Evolutionary conservation across 2,888 invertebrate species (phyloP).

Genomic region (Halictus ligatus): DNA sequence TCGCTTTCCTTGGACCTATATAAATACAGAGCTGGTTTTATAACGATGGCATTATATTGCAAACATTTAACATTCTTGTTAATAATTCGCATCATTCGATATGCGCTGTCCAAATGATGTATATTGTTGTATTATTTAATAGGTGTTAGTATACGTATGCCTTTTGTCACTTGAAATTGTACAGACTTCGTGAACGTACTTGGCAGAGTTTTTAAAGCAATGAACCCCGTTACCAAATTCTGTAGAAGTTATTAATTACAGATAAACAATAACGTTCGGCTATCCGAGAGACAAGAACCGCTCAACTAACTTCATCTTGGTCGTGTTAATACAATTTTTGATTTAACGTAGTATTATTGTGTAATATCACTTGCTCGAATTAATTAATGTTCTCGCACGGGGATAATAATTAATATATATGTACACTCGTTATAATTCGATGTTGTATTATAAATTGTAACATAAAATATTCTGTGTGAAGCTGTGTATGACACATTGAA

Average conservation of each 20-base stretch:
- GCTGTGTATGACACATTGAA: background rate
- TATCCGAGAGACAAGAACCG: background rate
- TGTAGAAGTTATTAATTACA: conserved; percentile 13
- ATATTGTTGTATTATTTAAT: conserved; percentile 15
- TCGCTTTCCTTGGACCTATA: conserved; percentile 30
- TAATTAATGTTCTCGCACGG: conserved; percentile 11
- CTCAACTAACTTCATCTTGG: conserved; percentile 13
- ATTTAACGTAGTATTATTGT: conserved; percentile 7
- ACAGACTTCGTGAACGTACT: background rate
- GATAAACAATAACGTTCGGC: background rate
- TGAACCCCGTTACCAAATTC: background rate
- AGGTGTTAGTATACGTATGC: conserved; percentile 24
- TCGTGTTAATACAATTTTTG: conserved; percentile 18
- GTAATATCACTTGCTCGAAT: conserved; percentile 16
- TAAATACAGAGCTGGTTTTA: conserved; percentile 32
- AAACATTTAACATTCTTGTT: conserved; percentile 17
- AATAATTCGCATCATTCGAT: conserved; percentile 18
- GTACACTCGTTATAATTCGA: conserved; percentile 21
- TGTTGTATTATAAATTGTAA: conserved; percentile 1
- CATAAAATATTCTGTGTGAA: conserved; percentile 4
- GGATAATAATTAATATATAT: conserved; percentile 7
- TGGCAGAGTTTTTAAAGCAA: conserved; percentile 24
- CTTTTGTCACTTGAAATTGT: conserved; percentile 27
- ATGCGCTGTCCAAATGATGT: conserved; percentile 3
- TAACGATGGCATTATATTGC: conserved; percentile 25